A percentile compares a stretch with the other conserved stretches of the same genome.
Conservation (phyloP, 1,140 invertebrate genomes). For the Plodia interpunctella region DNA sequence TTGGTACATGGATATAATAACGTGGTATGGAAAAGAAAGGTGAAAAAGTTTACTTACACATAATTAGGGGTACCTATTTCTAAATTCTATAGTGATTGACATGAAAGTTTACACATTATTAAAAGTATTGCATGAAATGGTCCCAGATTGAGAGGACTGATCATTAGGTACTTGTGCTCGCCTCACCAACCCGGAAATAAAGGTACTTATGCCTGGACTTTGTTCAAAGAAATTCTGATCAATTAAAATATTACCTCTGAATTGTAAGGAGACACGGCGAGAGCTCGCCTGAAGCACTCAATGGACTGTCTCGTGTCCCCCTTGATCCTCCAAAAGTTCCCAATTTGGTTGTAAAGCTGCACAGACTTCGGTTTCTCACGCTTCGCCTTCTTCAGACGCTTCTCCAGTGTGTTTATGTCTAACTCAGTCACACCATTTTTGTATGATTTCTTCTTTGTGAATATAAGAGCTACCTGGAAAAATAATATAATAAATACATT, state of each 20-base stretch:
- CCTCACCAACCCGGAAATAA: too few relatives aligned
- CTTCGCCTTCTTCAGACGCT: constrained; percentile 87
- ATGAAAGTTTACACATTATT: too few relatives aligned
- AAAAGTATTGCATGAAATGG: too few relatives aligned
- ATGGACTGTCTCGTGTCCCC: constrained; percentile 90
- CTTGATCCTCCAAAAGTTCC: constrained; percentile 92
- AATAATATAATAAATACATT: background rate
- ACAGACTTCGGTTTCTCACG: constrained; percentile 92
- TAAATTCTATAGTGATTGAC: too few relatives aligned
- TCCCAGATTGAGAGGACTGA: too few relatives aligned
- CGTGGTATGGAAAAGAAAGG: too few relatives aligned
- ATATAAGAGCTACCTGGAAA: constrained; percentile 84
- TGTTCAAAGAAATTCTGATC: too few relatives aligned
- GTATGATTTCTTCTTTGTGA: constrained; percentile 82
- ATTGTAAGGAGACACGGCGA: constrained; percentile 91
- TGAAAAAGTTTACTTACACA: too few relatives aligned
- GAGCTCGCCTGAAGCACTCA: constrained; percentile 90
- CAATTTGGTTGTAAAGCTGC: constrained; percentile 92
- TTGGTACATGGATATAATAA: too few relatives aligned
- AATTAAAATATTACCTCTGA: constrained; percentile 81
- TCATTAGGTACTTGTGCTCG: too few relatives aligned
- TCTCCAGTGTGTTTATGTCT: constrained; percentile 87
- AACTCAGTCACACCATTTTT: constrained; percentile 82
- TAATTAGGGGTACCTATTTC: too few relatives aligned
- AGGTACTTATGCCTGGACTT: too few relatives aligned